A percentile compares a stretch with the other conserved stretches of the same genome.
phyloP scores from a whole-genome alignment of 2,113 vertebrate species.

The Todiramphus saurophagus region DNA sequence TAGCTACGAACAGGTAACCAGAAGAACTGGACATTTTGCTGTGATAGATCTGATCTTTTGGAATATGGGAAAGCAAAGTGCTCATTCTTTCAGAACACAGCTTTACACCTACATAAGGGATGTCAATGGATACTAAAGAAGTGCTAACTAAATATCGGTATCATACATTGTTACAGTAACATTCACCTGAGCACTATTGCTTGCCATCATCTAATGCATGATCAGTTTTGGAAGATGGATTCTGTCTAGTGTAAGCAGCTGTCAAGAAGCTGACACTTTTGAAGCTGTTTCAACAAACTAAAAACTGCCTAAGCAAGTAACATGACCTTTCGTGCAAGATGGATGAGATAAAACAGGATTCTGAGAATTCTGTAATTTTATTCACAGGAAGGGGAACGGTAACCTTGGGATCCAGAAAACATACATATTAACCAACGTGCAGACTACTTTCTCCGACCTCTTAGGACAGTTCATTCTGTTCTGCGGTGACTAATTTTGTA shows the following conservation, averaged over 20 bases:
- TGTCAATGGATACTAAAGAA: rapidly evolving
- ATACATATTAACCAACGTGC: rapidly evolving
- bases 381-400: background rate
- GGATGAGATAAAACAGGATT: background rate
- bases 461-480: background rate
- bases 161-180: rapidly evolving
- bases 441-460: background rate
- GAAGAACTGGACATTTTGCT: background rate
- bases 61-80: rapidly evolving
- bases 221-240: background rate
- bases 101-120: rapidly evolving
- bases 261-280: background rate
- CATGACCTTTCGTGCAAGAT: background rate
- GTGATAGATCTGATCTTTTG: background rate
- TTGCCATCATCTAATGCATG: background rate
- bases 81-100: background rate
- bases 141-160: rapidly evolving
- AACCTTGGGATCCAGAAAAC: background rate
- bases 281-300: background rate
- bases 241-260: background rate
- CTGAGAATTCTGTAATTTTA: background rate
- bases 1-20: background rate
- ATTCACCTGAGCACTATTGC: rapidly evolving
- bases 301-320: background rate
- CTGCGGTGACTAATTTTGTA: background rate